Percentiles rank a stretch among this genome's conserved stretches.
Conservation (phyloP, 1,140 invertebrate species). For the Centruroides vittatus region DNA sequence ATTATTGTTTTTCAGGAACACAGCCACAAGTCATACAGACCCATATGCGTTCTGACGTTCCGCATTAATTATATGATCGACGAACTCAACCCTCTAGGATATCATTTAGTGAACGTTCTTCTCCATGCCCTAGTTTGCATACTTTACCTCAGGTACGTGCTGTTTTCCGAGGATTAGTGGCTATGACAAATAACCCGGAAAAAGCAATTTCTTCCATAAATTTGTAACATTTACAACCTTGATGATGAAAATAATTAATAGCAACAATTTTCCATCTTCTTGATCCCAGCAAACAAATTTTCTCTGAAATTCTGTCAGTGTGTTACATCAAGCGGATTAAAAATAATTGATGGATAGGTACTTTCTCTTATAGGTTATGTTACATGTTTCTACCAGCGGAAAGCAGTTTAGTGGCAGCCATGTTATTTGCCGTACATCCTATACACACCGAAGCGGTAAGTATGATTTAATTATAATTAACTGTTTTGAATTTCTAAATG, state of each 20-base stretch:
- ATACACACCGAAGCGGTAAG: constrained; percentile 96
- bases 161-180: not conserved
- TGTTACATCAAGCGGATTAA: not conserved
- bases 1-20: constrained; percentile 52
- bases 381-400: constrained; percentile 3
- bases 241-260: not conserved
- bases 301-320: not conserved
- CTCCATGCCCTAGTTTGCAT: constrained; percentile 71
- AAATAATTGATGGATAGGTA: not conserved
- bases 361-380: constrained; percentile 7
- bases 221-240: not conserved
- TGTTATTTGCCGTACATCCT: constrained; percentile 91
- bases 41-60: constrained; percentile 81
- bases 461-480: constrained; percentile 17
- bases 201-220: not conserved
- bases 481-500: no score
- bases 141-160: constrained; percentile 63
- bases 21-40: constrained; percentile 87
- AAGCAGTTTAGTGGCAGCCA: constrained; percentile 46
- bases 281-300: not conserved
- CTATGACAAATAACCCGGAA: not conserved
- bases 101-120: constrained; percentile 75
- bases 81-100: constrained; percentile 74
- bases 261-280: not conserved
- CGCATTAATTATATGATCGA: constrained; percentile 76